A percentile compares a stretch with the other conserved stretches of the same genome.
Evolutionary conservation across 2,797 vertebrate species (phyloP).

Genomic region (Arctocebus calabarensis): DNA sequence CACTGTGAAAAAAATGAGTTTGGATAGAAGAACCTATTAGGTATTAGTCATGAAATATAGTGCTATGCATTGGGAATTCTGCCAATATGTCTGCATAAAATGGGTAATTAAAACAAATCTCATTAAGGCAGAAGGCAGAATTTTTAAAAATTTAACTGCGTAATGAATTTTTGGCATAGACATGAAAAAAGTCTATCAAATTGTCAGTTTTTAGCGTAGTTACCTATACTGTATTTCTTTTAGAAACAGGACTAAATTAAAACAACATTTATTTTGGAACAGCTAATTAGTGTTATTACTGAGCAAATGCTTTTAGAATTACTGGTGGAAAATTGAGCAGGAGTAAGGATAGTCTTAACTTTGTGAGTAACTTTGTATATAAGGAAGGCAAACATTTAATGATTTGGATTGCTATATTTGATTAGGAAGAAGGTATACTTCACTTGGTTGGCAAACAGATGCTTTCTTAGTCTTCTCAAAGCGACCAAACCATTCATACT

Average conservation of each 20-base stretch:
- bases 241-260: neutral
- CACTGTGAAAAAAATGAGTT: neutral
- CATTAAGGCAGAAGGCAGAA: neutral
- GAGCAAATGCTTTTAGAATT: conserved; percentile 44
- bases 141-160: neutral
- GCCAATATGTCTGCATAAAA: neutral
- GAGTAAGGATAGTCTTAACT: neutral
- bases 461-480: conserved; percentile 12
- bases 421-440: neutral
- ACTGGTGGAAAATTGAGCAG: neutral
- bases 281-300: conserved; percentile 25
- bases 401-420: neutral
- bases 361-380: conserved; percentile 33
- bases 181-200: conserved; percentile 21
- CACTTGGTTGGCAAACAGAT: neutral
- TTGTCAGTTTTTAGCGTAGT: neutral
- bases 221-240: conserved; percentile 28
- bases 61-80: neutral
- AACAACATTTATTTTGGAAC: conserved; percentile 23
- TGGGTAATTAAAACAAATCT: neutral
- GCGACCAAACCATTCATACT: neutral
- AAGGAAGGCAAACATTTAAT: neutral
- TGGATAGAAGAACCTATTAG: neutral
- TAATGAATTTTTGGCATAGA: conserved; percentile 18
- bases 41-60: neutral